Evolutionary conservation across 1,140 invertebrate species (phyloP).

Genomic region (Lordiphosa stackelbergi): DNA sequence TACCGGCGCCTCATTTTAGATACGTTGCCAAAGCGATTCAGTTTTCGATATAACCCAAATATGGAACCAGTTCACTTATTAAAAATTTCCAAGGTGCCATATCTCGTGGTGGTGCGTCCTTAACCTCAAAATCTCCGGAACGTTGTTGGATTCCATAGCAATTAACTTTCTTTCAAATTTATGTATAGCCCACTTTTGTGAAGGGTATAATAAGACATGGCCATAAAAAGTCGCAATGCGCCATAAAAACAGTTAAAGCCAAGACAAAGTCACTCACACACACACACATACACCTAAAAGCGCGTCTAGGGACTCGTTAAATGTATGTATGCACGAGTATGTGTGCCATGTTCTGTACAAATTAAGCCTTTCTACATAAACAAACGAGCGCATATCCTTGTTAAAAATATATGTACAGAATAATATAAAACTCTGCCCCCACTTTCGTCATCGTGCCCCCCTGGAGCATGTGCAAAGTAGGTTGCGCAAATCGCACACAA

Average conservation of each 20-base stretch:
- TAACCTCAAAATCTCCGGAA: too few species aligned
- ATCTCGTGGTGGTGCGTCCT: too few species aligned
- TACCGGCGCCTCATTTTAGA: too few species aligned
- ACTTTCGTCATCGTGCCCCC: neutral
- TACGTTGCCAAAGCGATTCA: too few species aligned
- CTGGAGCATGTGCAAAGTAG: conserved; percentile 68
- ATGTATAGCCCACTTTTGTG: conserved; percentile 4
- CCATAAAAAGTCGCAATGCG: conserved; percentile 75
- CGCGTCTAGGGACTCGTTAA: conserved; percentile 48
- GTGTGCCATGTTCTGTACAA: conserved; percentile 47
- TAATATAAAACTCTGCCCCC: conserved; percentile 30
- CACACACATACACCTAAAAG: conserved; percentile 19
- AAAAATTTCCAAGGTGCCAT: too few species aligned
- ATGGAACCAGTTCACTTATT: too few species aligned
- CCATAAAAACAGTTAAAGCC: conserved; percentile 74
- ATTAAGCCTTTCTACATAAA: conserved; percentile 74
- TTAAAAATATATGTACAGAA: conserved; percentile 40
- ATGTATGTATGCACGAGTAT: conserved; percentile 7
- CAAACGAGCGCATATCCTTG: conserved; percentile 68
- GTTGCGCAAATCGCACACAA: conserved; percentile 73
- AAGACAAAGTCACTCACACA: conserved; percentile 62
- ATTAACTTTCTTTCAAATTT: neutral
- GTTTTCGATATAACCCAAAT: too few species aligned
- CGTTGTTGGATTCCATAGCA: too few species aligned
- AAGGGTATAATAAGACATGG: conserved; percentile 62